These are phyloP conservation scores for Dasypus novemcinctus DNA, from an alignment of 2,113 vertebrate genomes.

Conservation along the genomic window DNA sequence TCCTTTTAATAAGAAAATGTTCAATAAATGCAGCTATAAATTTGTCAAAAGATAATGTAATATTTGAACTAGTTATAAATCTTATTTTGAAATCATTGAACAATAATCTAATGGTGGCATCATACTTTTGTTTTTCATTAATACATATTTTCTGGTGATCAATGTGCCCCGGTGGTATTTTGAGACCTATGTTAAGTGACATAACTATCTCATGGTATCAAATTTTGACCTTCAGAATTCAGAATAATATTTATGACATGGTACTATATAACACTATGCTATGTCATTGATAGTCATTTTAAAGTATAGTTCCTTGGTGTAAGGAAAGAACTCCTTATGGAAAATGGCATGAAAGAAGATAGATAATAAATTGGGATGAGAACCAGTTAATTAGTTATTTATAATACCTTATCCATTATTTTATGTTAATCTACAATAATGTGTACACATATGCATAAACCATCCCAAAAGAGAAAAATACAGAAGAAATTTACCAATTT, in stretches of 20 bases:
- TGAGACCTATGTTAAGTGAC: background rate
- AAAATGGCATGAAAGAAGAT: background rate
- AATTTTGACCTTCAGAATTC: constrained; percentile 1
- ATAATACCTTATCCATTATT: background rate
- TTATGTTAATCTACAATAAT: accelerated
- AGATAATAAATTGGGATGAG: background rate
- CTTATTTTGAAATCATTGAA: constrained; percentile 38
- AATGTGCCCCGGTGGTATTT: background rate
- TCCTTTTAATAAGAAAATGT: constrained; percentile 63
- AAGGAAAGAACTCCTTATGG: background rate
- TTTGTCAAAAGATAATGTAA: constrained; percentile 56
- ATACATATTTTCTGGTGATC: background rate
- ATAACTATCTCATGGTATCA: background rate
- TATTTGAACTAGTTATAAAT: constrained; percentile 39
- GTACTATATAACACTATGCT: accelerated
- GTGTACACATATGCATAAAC: accelerated
- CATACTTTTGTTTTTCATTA: background rate
- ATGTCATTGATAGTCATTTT: background rate
- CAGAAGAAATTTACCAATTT: background rate
- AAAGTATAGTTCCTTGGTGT: background rate
- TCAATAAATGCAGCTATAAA: constrained; percentile 61
- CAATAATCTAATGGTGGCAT: background rate
- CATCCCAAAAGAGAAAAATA: background rate
- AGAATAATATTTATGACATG: background rate
- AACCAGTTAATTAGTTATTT: background rate